These are phyloP conservation scores for Merops nubicus DNA, from an alignment of 2,113 vertebrate species.

Conservation along the genomic window DNA sequence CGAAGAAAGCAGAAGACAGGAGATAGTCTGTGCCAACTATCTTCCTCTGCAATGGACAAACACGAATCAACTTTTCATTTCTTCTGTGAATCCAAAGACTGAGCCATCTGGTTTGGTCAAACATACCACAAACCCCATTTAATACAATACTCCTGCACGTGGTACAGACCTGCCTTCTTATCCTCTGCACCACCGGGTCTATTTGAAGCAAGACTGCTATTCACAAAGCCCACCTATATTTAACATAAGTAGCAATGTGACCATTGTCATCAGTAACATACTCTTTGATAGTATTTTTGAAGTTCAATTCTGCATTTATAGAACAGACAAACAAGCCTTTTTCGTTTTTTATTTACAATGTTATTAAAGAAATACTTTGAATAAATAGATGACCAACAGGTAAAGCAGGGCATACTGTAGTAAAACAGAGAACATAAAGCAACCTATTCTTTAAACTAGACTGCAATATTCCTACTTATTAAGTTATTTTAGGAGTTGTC, in stretches of 20 bases:
- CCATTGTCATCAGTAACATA: neutral
- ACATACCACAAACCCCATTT: neutral
- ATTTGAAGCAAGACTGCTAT: neutral
- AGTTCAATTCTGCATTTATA: neutral
- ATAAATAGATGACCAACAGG: neutral
- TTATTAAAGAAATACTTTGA: neutral
- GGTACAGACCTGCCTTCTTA: neutral
- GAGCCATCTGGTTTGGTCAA: neutral
- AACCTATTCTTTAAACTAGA: neutral
- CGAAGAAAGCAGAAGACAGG: neutral
- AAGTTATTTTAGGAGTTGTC: neutral
- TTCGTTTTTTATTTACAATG: neutral
- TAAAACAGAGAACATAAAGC: neutral
- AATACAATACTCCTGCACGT: neutral
- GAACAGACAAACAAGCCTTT: neutral
- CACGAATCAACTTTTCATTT: neutral
- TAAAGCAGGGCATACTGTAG: neutral
- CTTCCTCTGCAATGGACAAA: neutral
- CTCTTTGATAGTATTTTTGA: neutral
- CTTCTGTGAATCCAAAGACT: neutral
- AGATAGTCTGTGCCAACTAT: neutral
- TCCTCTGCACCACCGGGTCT: neutral
- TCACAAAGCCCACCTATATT: neutral
- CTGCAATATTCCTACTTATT: neutral
- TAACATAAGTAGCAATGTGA: neutral